Evolutionary conservation across 2,888 invertebrate genomes (phyloP).

Genomic region (Theretra japonica): DNA sequence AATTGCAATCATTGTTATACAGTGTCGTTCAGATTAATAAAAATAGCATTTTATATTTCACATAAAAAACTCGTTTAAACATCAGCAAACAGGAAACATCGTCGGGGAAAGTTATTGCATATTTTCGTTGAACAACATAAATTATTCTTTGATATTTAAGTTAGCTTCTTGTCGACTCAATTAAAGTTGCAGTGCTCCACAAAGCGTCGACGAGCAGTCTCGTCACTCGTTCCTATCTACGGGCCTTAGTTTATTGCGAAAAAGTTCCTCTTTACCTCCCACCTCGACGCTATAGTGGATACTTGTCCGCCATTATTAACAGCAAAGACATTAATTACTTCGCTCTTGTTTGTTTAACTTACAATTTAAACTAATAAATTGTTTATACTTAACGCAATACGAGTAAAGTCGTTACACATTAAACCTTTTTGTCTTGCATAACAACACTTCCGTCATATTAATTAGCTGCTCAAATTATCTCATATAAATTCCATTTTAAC

Average conservation of each 20-base stretch:
- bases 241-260: slow-evolving; percentile 24
- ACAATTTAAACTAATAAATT: neutral
- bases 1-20: too few relatives aligned
- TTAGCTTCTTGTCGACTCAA: slow-evolving; percentile 57
- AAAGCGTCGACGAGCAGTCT: slow-evolving; percentile 44
- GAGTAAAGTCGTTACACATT: too few relatives aligned
- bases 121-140: slow-evolving; percentile 46
- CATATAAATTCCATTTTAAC: too few relatives aligned
- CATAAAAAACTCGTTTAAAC: neutral
- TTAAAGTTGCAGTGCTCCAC: slow-evolving; percentile 60
- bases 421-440: too few relatives aligned
- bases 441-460: too few relatives aligned
- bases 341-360: neutral
- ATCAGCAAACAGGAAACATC: slow-evolving; percentile 38
- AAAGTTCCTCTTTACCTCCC: slow-evolving; percentile 20
- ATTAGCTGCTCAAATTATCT: too few relatives aligned
- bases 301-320: neutral
- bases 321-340: slow-evolving; percentile 9
- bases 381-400: neutral
- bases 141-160: slow-evolving; percentile 54
- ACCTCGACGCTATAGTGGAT: neutral
- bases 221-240: slow-evolving; percentile 33
- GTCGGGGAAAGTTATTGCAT: slow-evolving; percentile 30
- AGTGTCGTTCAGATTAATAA: too few relatives aligned
- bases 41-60: neutral